A percentile compares a stretch with the other conserved stretches of the same genome.
phyloP scores from a whole-genome alignment of 2,797 vertebrate species.

The Anolis apletophallus region DNA sequence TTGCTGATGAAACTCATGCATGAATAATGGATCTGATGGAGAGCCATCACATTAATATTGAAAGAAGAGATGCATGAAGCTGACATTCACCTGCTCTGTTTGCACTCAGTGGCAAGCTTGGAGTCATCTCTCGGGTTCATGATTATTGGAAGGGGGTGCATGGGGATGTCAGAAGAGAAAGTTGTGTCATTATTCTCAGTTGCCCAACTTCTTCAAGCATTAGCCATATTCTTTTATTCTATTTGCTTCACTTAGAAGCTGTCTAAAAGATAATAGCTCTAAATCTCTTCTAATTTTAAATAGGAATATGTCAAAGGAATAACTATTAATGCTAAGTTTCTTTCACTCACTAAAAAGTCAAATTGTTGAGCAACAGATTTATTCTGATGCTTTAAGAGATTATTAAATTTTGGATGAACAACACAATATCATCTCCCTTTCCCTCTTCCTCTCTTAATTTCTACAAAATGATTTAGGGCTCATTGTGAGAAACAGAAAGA shows the following conservation, averaged over 20 bases:
- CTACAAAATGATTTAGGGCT: not conserved
- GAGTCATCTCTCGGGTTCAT: constrained; percentile 28
- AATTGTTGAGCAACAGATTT: not conserved
- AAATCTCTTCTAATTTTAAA: not conserved
- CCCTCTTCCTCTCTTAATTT: not conserved
- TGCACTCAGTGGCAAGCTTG: constrained; percentile 31
- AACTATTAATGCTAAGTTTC: not conserved
- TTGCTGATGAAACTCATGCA: constrained; percentile 14
- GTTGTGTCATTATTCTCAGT: not conserved
- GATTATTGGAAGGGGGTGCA: not conserved
- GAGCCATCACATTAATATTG: constrained; percentile 42
- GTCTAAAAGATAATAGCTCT: not conserved
- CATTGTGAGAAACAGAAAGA: not conserved
- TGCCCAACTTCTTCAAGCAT: not conserved
- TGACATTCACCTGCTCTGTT: constrained; percentile 38
- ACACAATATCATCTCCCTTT: not conserved
- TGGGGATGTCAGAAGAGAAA: not conserved
- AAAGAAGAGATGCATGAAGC: constrained; percentile 31
- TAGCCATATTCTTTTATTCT: constrained; percentile 13
- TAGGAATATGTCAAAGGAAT: not conserved
- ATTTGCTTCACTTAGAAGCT: constrained; percentile 23
- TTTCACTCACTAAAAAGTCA: not conserved
- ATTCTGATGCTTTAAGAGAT: not conserved
- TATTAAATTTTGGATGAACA: not conserved
- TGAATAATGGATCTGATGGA: constrained; percentile 49